A percentile compares a stretch with the other conserved stretches of the same genome.
phyloP scores from a whole-genome alignment of 2,888 invertebrate genomes.

The Cephus pygmeus region DNA sequence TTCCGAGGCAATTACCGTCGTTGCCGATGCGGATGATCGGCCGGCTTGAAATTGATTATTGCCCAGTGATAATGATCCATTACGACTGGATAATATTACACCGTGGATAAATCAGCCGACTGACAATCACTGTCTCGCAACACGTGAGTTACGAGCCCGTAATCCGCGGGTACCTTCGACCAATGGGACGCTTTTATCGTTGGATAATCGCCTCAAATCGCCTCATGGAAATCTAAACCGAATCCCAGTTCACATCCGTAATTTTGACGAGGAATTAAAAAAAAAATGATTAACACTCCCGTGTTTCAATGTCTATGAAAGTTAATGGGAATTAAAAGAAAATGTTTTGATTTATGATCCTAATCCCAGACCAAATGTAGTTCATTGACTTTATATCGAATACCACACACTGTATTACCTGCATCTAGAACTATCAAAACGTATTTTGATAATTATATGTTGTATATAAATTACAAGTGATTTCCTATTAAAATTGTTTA shows the following conservation, averaged over 20 bases:
- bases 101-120: slow-evolving; percentile 53
- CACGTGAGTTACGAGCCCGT: slow-evolving; percentile 62
- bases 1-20: slow-evolving; percentile 1
- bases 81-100: slow-evolving; percentile 40
- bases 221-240: not conserved
- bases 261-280: not conserved
- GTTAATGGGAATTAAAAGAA: not conserved
- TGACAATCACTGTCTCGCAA: slow-evolving; percentile 63
- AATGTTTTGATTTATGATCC: not conserved
- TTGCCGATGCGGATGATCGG: slow-evolving; percentile 11
- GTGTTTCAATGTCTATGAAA: not conserved
- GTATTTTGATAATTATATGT: not conserved
- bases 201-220: slow-evolving; percentile 20
- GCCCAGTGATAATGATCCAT: slow-evolving; percentile 60
- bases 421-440: not conserved
- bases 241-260: not conserved
- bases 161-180: slow-evolving; percentile 50
- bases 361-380: not conserved
- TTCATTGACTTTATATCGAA: not conserved
- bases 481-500: not conserved
- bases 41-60: slow-evolving; percentile 59
- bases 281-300: not conserved
- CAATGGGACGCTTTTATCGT: slow-evolving; percentile 40
- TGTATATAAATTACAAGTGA: not conserved
- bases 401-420: not conserved